A percentile compares a stretch with the other conserved stretches of the same genome.
These are phyloP conservation scores for Agriopis marginaria DNA, from an alignment of 2,888 invertebrate species.

Conservation along the genomic window DNA sequence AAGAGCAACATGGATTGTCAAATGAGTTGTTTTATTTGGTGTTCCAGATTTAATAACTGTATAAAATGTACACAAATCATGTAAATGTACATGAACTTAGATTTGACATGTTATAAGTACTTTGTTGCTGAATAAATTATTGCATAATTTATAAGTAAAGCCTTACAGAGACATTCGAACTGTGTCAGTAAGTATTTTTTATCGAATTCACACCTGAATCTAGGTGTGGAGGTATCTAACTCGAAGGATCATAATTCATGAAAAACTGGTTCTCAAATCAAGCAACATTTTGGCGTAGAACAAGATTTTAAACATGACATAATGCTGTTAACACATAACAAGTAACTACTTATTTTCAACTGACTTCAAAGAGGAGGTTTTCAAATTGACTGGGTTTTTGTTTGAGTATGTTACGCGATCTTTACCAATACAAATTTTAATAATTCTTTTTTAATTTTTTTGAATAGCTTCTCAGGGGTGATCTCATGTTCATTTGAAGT, in stretches of 20 bases:
- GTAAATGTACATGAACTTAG: not conserved
- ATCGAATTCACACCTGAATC: slow-evolving; percentile 8
- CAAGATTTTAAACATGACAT: slow-evolving; percentile 7
- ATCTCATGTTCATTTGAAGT: too few relatives aligned
- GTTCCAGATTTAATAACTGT: too few relatives aligned
- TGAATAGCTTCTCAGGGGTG: too few relatives aligned
- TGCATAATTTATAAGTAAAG: not conserved
- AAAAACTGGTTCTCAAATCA: slow-evolving; percentile 24
- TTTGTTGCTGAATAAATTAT: not conserved
- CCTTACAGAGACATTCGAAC: not conserved
- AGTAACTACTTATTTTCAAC: too few relatives aligned
- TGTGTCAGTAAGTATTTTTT: not conserved
- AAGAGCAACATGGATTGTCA: not conserved
- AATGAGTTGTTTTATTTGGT: not conserved
- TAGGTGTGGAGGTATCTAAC: not conserved
- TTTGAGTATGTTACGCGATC: too few relatives aligned
- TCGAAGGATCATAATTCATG: not conserved
- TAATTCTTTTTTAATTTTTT: too few relatives aligned
- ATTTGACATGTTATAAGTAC: not conserved
- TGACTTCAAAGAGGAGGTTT: too few relatives aligned
- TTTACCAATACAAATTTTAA: too few relatives aligned
- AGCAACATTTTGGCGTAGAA: not conserved
- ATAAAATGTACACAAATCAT: too few relatives aligned
- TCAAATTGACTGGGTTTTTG: too few relatives aligned
- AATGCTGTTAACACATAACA: not conserved